These are phyloP conservation scores for Drosophila fuyamai DNA, from an alignment of 1,140 invertebrate species.

Conservation along the genomic window DNA sequence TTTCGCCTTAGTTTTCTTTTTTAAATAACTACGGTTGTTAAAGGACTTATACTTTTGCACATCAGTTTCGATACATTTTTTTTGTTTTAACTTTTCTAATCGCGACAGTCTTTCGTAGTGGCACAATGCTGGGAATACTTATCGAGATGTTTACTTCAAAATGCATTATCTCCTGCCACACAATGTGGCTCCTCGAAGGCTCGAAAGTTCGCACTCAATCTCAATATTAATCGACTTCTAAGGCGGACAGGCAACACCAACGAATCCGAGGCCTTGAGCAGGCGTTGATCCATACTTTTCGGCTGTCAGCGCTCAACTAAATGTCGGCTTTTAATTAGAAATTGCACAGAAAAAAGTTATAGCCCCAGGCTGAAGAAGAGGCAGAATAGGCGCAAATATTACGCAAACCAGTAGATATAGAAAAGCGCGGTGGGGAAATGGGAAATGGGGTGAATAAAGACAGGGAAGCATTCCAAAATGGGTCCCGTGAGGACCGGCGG, in stretches of 20 bases:
- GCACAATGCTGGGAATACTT: neutral
- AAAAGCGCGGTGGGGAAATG: neutral
- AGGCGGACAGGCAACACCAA: neutral
- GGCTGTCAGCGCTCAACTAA: slow-evolving; percentile 43
- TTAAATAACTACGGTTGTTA: too few species aligned
- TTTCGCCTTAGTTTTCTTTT: too few species aligned
- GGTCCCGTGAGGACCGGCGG: slow-evolving; percentile 46
- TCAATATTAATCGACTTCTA: slow-evolving; percentile 22
- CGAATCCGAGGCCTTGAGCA: slow-evolving; percentile 3
- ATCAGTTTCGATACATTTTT: too few species aligned
- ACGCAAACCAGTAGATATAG: slow-evolving; percentile 23
- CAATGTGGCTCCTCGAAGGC: too few species aligned
- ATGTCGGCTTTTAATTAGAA: slow-evolving; percentile 41
- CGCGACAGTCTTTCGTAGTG: too few species aligned
- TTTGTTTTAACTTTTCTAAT: too few species aligned
- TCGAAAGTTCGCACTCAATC: slow-evolving; percentile 5
- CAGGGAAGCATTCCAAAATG: slow-evolving; percentile 51
- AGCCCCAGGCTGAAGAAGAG: slow-evolving; percentile 3
- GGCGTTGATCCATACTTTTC: slow-evolving; percentile 39
- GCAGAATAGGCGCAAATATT: slow-evolving; percentile 23
- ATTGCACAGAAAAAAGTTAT: slow-evolving; percentile 36
- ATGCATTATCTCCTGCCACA: slow-evolving; percentile 1
- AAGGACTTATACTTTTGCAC: too few species aligned
- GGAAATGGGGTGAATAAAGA: neutral
- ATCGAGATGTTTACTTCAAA: slow-evolving; percentile 11